These are phyloP conservation scores for Diadema setosum DNA, from an alignment of 35 echinoderm and acorn worm species.

Conservation along the genomic window DNA sequence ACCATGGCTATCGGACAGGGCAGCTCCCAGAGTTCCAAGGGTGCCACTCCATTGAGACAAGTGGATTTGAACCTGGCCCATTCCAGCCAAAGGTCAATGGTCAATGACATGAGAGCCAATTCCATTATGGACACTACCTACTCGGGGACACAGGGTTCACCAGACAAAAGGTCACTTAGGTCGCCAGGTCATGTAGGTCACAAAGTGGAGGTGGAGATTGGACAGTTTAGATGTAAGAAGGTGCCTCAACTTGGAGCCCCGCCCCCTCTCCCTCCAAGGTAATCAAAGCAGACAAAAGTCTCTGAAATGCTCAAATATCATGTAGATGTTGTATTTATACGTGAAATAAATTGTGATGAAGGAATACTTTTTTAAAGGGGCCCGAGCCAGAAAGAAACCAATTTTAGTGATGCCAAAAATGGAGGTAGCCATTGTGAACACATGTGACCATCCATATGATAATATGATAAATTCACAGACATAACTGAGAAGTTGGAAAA, in stretches of 20 bases:
- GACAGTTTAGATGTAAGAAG: conserved; percentile 83
- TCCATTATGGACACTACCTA: not conserved
- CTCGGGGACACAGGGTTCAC: not conserved
- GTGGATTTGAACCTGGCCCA: not conserved
- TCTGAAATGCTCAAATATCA: too few relatives aligned
- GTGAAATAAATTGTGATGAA: too few relatives aligned
- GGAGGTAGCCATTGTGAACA: too few relatives aligned
- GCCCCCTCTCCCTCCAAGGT: conserved; percentile 92
- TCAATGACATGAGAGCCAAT: not conserved
- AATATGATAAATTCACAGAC: too few relatives aligned
- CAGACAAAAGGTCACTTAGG: conserved; percentile 10
- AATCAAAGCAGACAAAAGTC: too few relatives aligned
- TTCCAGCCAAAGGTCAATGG: not conserved
- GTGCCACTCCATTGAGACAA: not conserved
- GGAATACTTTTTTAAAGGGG: too few relatives aligned
- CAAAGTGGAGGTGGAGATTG: conserved; percentile 93
- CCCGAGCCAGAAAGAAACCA: too few relatives aligned
- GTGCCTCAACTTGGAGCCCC: conserved; percentile 24
- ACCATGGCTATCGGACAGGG: not conserved
- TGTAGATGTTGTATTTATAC: too few relatives aligned
- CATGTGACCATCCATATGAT: too few relatives aligned
- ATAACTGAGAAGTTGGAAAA: too few relatives aligned
- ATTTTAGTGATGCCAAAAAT: too few relatives aligned
- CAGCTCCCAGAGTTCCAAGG: not conserved
- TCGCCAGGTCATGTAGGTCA: conserved; percentile 87